phyloP scores from a whole-genome alignment of 2,113 vertebrate genomes.

The Elephantulus edwardii region DNA sequence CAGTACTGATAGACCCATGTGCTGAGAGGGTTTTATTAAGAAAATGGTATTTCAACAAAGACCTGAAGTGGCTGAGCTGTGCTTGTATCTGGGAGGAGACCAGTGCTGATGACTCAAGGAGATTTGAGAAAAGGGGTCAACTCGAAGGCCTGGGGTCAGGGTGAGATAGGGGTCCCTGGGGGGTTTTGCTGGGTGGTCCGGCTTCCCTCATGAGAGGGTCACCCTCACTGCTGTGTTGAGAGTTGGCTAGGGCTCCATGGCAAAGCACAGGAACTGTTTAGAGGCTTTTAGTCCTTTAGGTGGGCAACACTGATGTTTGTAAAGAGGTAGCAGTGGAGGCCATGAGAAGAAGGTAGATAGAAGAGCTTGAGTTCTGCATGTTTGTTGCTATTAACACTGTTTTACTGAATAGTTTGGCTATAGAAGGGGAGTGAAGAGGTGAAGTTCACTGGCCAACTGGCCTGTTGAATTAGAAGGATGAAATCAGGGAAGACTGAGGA shows the following conservation, averaged over 20 bases:
- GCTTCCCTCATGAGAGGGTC: not conserved
- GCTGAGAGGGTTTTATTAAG: not conserved
- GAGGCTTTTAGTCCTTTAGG: not conserved
- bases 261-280: not conserved
- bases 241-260: not conserved
- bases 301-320: not conserved
- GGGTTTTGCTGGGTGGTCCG: not conserved
- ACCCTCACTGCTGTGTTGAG: not conserved
- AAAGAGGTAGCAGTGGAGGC: not conserved
- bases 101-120: not conserved
- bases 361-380: not conserved
- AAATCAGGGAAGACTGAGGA: not conserved
- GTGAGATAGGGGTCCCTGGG: not conserved
- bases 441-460: not conserved
- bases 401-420: not conserved
- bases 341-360: not conserved
- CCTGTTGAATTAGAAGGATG: not conserved
- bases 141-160: not conserved
- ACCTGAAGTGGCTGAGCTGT: not conserved
- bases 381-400: not conserved
- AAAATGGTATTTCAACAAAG: not conserved
- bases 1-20: not conserved
- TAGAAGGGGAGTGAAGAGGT: not conserved
- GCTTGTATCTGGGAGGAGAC: not conserved
- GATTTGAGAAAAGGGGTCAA: not conserved